These are phyloP conservation scores for Epinephelus moara DNA, from an alignment of 2,113 vertebrate genomes.

Conservation along the genomic window DNA sequence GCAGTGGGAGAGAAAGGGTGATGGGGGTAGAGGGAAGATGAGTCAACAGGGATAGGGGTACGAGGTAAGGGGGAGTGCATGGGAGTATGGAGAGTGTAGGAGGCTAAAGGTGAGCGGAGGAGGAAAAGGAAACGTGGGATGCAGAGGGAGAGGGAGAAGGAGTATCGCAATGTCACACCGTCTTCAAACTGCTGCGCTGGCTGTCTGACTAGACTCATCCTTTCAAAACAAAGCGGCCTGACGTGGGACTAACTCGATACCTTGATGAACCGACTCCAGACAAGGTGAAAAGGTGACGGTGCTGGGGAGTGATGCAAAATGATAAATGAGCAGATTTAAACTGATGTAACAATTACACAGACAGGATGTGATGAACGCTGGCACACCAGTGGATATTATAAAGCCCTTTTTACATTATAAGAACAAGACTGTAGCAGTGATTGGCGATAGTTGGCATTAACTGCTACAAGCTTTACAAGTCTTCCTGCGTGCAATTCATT, in stretches of 20 bases:
- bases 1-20: neutral
- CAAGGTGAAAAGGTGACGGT: conserved; percentile 62
- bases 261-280: conserved; percentile 41
- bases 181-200: conserved; percentile 66
- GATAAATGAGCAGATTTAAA: conserved; percentile 39
- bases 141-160: conserved; percentile 18
- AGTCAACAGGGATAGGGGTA: conserved; percentile 12
- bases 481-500: neutral
- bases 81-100: neutral
- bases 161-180: conserved; percentile 60
- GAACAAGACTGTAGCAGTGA: neutral
- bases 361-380: conserved; percentile 20
- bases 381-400: neutral
- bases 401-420: neutral
- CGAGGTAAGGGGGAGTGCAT: neutral
- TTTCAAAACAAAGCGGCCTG: conserved; percentile 57
- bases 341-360: conserved; percentile 50
- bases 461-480: conserved; percentile 8
- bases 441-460: neutral
- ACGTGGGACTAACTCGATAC: conserved; percentile 44
- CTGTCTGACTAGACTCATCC: conserved; percentile 61
- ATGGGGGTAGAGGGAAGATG: neutral
- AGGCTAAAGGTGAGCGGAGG: conserved; percentile 52
- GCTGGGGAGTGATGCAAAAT: conserved; percentile 37
- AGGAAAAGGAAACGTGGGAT: conserved; percentile 18